phyloP scores from a whole-genome alignment of 1,140 invertebrate genomes.

The Conus betulinus region DNA sequence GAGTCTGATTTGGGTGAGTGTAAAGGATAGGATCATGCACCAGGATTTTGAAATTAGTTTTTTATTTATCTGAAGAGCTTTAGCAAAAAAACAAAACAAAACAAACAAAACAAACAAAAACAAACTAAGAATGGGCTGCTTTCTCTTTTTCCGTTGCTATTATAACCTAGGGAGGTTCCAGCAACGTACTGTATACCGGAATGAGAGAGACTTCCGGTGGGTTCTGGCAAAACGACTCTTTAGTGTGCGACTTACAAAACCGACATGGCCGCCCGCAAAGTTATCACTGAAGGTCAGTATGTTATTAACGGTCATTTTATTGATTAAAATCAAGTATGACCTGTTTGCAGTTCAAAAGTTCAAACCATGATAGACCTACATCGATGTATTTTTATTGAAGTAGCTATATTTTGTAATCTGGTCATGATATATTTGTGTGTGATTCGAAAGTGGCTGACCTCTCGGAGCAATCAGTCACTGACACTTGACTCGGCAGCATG shows the following conservation, averaged over 20 bases:
- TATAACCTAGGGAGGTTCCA: background rate
- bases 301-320: background rate
- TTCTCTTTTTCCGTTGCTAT: background rate
- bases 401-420: background rate
- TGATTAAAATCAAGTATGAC: background rate
- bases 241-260: background rate
- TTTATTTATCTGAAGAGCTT: too few species aligned
- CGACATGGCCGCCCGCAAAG: slow-evolving; percentile 23
- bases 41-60: too few species aligned
- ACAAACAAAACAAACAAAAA: background rate
- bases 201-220: background rate
- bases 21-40: too few species aligned
- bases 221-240: background rate
- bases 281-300: slow-evolving; percentile 38
- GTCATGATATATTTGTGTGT: background rate
- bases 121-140: background rate
- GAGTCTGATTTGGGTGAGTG: too few species aligned
- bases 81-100: background rate
- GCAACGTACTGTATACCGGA: background rate
- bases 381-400: background rate
- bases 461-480: background rate
- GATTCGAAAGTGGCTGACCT: background rate
- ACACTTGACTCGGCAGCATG: background rate
- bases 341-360: background rate
- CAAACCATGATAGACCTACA: background rate